Evolutionary conservation across 2,888 invertebrate species (phyloP), one percentile per base, ranked within the genome.

Genomic region (Spicauda simplicius): DNA sequence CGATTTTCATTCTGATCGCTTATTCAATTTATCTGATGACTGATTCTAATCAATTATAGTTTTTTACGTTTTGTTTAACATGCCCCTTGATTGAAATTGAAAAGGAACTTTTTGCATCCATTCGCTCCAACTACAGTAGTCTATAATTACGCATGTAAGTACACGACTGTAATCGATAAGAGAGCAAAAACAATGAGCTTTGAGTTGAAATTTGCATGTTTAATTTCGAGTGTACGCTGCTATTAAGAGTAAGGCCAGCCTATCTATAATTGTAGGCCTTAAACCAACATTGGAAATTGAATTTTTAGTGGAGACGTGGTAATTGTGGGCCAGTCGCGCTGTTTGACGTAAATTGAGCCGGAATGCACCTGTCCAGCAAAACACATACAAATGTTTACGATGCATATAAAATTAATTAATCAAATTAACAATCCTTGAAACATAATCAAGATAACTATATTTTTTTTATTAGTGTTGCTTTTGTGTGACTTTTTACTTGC

Each of bases 201-300:
- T 12, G n/a, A 59, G 53, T 59, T 25, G 48, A 50, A 59, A 55
- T 55, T 66, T 60, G 50, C 60, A 60, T 50, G 60, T 48, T 66
- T 55, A 60, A 66, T 66, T 55, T 60, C 7, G 4, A 19, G 33
- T 64, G 19, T 57, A 52, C 16, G 57, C 0, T 33, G 25, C 53
- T 30, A 58, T 59, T 58, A 57, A 53, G 18, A 54, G 45, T 58
- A 58, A 57, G 53, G 68, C 45, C 54, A 55, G 45, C 54, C 68
- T 59, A 59, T 59, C 37, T 59, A 55, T 68, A 70, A 71, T 71
- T 73, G 70, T 62, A 68, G 66, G 71, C 69, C 61, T 82, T 84
- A 86, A 87, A 86, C 83, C 84, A 84, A 88, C 87, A 87, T 83
- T 84, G 85, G 82, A 87, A 86, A 87, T 88, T 86, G 85, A 87